A percentile compares a stretch with the other conserved stretches of the same genome.
Conservation (phyloP, 2,797 vertebrate species). For the Enteromius mattozi region DNA sequence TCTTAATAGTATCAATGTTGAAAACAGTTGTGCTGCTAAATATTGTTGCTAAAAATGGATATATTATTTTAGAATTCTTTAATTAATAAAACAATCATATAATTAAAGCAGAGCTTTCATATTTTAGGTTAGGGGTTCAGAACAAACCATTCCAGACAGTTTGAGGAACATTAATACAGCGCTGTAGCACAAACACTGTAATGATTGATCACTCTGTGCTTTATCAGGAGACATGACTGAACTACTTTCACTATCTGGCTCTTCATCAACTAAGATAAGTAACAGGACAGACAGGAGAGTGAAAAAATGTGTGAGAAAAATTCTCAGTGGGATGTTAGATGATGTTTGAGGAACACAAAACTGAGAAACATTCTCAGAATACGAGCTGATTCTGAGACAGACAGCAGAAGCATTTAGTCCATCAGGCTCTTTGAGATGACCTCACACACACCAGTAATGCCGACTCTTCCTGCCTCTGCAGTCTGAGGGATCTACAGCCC, state of each 20-base stretch:
- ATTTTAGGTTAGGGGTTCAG: neutral
- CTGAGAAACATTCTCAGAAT: neutral
- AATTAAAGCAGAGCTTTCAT: neutral
- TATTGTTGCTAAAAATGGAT: neutral
- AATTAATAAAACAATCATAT: neutral
- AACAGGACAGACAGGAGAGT: neutral
- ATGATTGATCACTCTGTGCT: neutral
- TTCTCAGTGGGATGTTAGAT: neutral
- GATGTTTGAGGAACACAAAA: neutral
- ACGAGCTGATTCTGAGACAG: neutral
- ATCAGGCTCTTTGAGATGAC: slow-evolving; percentile 17
- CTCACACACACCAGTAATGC: slow-evolving; percentile 55
- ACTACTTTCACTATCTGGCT: slow-evolving; percentile 31
- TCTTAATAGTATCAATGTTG: too few species aligned
- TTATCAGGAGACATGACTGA: slow-evolving; percentile 19
- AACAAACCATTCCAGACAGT: neutral
- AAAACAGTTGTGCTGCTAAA: neutral
- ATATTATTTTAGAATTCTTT: neutral
- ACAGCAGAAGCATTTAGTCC: slow-evolving; percentile 4
- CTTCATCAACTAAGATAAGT: slow-evolving; percentile 17
- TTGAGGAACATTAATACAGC: neutral
- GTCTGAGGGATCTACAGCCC: slow-evolving; percentile 81
- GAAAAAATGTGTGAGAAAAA: slow-evolving; percentile 21
- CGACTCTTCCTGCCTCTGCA: slow-evolving; percentile 81
- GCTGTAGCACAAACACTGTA: neutral